Percentiles rank a stretch among this genome's conserved stretches.
phyloP scores from a whole-genome alignment of 2,113 vertebrate species.

The Malaclemys terrapin region DNA sequence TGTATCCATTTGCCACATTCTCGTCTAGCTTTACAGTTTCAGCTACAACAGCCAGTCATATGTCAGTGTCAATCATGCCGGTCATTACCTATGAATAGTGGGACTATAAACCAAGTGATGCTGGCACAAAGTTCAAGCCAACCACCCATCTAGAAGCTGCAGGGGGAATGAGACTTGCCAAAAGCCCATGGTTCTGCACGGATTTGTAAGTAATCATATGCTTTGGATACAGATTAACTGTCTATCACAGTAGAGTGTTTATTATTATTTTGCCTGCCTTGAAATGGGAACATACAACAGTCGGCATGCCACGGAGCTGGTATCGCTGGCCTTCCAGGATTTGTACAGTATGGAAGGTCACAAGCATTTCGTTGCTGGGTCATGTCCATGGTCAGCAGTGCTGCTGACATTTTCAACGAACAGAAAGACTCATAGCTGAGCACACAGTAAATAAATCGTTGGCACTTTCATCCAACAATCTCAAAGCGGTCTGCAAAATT shows the following conservation, averaged over 20 bases:
- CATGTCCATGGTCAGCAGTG: background rate
- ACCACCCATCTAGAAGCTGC: fast-evolving
- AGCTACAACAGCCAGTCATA: background rate
- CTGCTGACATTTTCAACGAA: background rate
- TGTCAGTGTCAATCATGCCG: background rate
- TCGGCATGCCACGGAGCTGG: background rate
- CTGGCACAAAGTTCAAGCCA: background rate
- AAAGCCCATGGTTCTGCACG: background rate
- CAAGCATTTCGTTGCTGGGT: fast-evolving
- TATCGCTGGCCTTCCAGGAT: background rate
- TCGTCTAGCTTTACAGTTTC: background rate
- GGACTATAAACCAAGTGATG: background rate
- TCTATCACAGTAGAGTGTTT: constrained; percentile 18
- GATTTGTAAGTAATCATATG: background rate
- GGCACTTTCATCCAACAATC: background rate
- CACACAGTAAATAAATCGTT: background rate
- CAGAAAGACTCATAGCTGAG: background rate
- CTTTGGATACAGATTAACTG: background rate
- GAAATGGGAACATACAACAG: background rate
- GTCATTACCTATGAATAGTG: background rate
- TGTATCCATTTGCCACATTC: background rate
- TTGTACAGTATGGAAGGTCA: fast-evolving
- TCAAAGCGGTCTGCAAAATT: background rate
- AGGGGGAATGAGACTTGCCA: background rate
- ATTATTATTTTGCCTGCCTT: background rate